Percentiles rank a stretch among this genome's conserved stretches.
These are phyloP conservation scores for Brachyptera risi DNA, from an alignment of 2,888 invertebrate genomes.

Conservation along the genomic window DNA sequence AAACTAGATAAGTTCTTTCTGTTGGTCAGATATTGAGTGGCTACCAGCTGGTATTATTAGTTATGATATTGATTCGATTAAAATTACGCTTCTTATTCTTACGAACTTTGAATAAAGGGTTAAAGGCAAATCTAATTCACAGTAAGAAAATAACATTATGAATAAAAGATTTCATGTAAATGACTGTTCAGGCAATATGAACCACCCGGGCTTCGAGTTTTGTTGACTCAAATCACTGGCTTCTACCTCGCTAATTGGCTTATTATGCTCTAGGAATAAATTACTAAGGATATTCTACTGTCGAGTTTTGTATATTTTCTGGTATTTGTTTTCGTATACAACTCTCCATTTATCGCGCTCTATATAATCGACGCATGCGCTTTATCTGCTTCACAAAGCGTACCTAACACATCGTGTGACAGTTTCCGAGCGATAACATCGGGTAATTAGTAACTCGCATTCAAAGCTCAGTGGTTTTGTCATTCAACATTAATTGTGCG, in stretches of 20 bases:
- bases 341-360: neutral
- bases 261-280: too few relatives aligned
- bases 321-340: neutral
- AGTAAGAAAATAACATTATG: neutral
- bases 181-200: too few relatives aligned
- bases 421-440: neutral
- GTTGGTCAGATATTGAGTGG: neutral
- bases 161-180: neutral
- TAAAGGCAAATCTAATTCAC: neutral
- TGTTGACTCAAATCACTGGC: neutral
- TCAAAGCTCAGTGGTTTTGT: neutral
- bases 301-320: too few relatives aligned
- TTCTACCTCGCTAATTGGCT: neutral
- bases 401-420: neutral
- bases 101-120: neutral
- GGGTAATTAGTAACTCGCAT: neutral
- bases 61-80: conserved; percentile 3
- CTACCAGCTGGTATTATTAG: neutral
- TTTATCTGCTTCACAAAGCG: neutral
- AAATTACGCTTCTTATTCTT: neutral
- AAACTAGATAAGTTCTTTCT: neutral
- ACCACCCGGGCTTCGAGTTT: neutral
- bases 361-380: neutral
- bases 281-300: too few relatives aligned
- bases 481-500: neutral